A percentile compares a stretch with the other conserved stretches of the same genome.
phyloP scores from a whole-genome alignment of 2,888 invertebrate genomes.

The Pollenia griseotomentosa region DNA sequence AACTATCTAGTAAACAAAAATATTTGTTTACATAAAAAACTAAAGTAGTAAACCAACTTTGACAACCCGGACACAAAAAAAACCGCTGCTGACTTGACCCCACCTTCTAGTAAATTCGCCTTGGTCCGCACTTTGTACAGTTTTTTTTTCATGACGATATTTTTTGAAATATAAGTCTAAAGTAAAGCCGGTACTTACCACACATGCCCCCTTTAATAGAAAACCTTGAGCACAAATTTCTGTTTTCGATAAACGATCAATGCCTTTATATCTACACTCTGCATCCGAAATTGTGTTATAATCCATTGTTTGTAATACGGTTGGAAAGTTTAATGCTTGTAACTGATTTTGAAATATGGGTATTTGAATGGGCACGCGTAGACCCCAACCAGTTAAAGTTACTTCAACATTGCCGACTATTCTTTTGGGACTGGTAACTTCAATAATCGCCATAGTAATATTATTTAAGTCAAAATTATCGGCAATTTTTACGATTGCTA shows the following conservation, averaged over 20 bases:
- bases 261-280: slow-evolving; percentile 78
- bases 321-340: slow-evolving; percentile 78
- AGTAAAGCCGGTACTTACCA: slow-evolving; percentile 75
- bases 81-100: too few species aligned
- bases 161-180: background rate
- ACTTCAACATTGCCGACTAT: slow-evolving; percentile 78
- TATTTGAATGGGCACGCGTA: slow-evolving; percentile 78
- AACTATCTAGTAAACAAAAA: too few species aligned
- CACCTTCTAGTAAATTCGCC: too few species aligned
- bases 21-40: too few species aligned
- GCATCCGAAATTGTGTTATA: slow-evolving; percentile 81
- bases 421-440: slow-evolving; percentile 72
- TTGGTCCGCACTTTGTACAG: too few species aligned
- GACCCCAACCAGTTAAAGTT: slow-evolving; percentile 83
- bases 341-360: slow-evolving; percentile 77
- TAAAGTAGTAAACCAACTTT: too few species aligned
- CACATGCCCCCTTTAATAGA: slow-evolving; percentile 79
- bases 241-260: slow-evolving; percentile 79
- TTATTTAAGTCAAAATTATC: slow-evolving; percentile 77
- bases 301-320: slow-evolving; percentile 78
- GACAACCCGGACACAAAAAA: too few species aligned
- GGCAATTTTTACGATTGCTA: slow-evolving; percentile 79
- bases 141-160: too few species aligned
- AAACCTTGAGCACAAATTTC: slow-evolving; percentile 81
- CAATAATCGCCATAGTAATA: slow-evolving; percentile 82